These are phyloP conservation scores for Platyura marginata DNA, from an alignment of 1,140 invertebrate genomes.

Conservation along the genomic window DNA sequence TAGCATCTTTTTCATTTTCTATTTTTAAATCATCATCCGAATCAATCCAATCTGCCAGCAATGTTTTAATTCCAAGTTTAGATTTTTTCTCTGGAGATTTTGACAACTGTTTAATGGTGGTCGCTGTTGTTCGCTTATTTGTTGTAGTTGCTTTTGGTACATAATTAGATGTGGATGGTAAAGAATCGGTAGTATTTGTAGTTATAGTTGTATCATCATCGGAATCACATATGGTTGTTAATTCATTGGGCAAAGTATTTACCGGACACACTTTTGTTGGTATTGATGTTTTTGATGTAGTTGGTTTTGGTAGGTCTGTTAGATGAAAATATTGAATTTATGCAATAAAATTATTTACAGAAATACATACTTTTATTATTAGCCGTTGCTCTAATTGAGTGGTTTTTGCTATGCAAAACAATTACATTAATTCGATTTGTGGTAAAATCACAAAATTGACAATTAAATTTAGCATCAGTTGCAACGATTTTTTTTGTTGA, in stretches of 20 bases:
- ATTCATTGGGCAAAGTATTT: neutral
- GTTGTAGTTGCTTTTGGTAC: no score
- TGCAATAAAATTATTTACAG: neutral
- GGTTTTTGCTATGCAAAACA: constrained; percentile 45
- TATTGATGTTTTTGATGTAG: neutral
- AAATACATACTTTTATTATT: no score
- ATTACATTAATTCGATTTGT: constrained; percentile 46
- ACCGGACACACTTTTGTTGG: neutral
- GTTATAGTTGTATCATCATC: no score
- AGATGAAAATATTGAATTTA: neutral
- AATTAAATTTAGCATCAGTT: constrained; percentile 30
- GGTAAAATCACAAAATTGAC: constrained; percentile 41
- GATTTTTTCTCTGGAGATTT: neutral
- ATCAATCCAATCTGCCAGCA: constrained; percentile 21
- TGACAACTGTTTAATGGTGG: no score
- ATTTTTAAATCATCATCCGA: constrained; percentile 20
- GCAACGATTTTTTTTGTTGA: constrained; percentile 10
- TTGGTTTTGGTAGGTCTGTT: no score
- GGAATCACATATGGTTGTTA: neutral
- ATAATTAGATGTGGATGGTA: no score
- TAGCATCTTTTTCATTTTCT: no score
- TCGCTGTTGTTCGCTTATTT: no score
- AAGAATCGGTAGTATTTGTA: no score
- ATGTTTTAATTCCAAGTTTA: constrained; percentile 7
- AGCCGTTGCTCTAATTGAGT: no score